Evolutionary conservation across 1,140 invertebrate genomes (phyloP), one percentile per base, ranked within the genome.

Genomic region (Drosophila tropicalis): DNA sequence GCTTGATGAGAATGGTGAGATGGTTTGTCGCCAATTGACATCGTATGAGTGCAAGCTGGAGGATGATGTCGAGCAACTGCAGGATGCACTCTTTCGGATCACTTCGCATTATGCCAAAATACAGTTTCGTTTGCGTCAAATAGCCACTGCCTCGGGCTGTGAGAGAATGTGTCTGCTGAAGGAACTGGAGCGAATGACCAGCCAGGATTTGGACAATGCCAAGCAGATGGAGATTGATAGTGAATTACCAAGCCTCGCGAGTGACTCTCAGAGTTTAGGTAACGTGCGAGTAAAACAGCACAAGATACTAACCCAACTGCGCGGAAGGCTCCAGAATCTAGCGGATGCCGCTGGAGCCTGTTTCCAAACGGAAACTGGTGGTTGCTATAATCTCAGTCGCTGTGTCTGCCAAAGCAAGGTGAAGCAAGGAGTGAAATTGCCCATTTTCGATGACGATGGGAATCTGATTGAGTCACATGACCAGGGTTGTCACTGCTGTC

Each of bases 91-190:
- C 9, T 90, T 89, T 25, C 34, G 64, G 1, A 63, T 89, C 7
- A 72, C 84, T 3, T 89, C 84, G 6, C 80, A 90, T 15, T 89
- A 90, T 58, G 77, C 85, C 6, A 85, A 79, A 9, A 70, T 89
- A 13, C 84, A 89, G 29, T 90, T 89, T 12, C 77, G 85, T 12
- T 36, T 89, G 44, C 68, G 85, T 0, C 84, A 89, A n/a, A 79
- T 89, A n/a, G 57, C 77, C 5, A 58, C 57, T 0, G 70, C 84
- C 1, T 56, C 77, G 12, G 56, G 34, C 7, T 36, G 12, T 7
- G 81, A 89, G 36, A 68, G 67, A 0, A 7, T 72, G 5, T 47
- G 10, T 5, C 41, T 89, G 22, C 62, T 89, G 0, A 67, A 68
- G 7, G 85, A 87, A 34, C 68, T 87, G n/a, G 72, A 82, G 47